Evolutionary conservation across 2,888 invertebrate genomes (phyloP).

Genomic region (Serripes groenlandicus): DNA sequence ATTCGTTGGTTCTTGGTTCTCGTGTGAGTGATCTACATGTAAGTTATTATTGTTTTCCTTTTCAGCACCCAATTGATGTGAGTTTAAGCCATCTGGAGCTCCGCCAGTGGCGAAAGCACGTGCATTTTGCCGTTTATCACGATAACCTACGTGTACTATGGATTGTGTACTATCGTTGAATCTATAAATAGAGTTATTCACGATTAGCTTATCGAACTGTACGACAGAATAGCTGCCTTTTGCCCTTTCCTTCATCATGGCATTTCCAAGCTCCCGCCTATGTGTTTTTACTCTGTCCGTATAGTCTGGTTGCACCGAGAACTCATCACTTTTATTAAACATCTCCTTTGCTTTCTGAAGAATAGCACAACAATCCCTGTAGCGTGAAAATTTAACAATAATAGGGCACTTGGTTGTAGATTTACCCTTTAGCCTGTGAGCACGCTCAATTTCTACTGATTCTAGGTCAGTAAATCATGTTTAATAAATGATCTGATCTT

Average conservation of each 20-base stretch:
- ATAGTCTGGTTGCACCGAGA: conserved; percentile 32
- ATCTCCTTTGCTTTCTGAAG: conserved; percentile 21
- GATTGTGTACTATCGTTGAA: conserved; percentile 23
- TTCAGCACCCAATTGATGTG: not conserved
- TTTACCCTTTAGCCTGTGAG: conserved; percentile 34
- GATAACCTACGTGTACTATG: not conserved
- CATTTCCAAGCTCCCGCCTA: conserved; percentile 5
- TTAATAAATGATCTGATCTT: conserved; percentile 27
- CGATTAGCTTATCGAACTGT: conserved; percentile 28
- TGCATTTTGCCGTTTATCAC: not conserved
- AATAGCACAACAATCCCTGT: conserved; percentile 21
- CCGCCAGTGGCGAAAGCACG: not conserved
- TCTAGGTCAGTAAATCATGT: conserved; percentile 19
- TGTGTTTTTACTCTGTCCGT: conserved; percentile 9
- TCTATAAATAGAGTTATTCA: conserved; percentile 16
- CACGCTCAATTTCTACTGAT: conserved; percentile 32
- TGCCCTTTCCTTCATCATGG: conserved; percentile 2
- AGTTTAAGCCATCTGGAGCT: not conserved
- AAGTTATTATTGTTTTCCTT: not conserved
- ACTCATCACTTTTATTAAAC: not conserved
- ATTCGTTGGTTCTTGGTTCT: not conserved
- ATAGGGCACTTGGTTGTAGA: conserved; percentile 29
- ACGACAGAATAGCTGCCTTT: conserved; percentile 20
- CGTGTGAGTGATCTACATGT: conserved; percentile 1
- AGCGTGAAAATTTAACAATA: conserved; percentile 35